Percentiles rank a stretch among this genome's conserved stretches.
These are phyloP conservation scores for Nibea albiflora DNA, from an alignment of 2,113 vertebrate species.

Conservation along the genomic window DNA sequence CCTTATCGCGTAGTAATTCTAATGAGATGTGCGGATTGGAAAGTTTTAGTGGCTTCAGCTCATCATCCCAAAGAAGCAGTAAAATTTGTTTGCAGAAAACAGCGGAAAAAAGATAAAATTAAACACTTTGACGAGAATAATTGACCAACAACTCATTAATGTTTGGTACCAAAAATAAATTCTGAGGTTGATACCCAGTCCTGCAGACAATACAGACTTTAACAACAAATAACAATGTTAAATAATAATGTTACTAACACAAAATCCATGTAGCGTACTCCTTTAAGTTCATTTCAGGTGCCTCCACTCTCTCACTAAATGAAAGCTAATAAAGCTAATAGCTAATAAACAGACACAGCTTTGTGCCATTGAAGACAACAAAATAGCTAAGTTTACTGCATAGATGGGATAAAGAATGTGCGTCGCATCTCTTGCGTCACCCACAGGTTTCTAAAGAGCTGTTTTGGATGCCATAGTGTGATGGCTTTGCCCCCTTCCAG, in stretches of 20 bases:
- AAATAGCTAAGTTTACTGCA: not conserved
- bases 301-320: not conserved
- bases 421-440: too few species aligned
- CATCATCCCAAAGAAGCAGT: constrained; percentile 11
- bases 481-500: too few species aligned
- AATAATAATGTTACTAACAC: too few species aligned
- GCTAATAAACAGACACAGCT: not conserved
- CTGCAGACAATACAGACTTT: not conserved
- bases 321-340: not conserved
- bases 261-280: not conserved
- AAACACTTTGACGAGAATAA: not conserved
- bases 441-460: too few species aligned
- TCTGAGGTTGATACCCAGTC: not conserved
- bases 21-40: not conserved
- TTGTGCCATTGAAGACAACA: not conserved
- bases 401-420: too few species aligned
- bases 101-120: not conserved
- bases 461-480: too few species aligned
- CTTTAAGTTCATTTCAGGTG: not conserved
- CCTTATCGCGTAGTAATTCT: not conserved
- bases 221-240: too few species aligned
- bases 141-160: not conserved
- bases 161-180: not conserved
- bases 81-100: not conserved
- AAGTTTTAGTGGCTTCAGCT: not conserved